A percentile compares a stretch with the other conserved stretches of the same genome.
Evolutionary conservation across 1,140 invertebrate species (phyloP).

Genomic region (Zelostemma sp.): DNA sequence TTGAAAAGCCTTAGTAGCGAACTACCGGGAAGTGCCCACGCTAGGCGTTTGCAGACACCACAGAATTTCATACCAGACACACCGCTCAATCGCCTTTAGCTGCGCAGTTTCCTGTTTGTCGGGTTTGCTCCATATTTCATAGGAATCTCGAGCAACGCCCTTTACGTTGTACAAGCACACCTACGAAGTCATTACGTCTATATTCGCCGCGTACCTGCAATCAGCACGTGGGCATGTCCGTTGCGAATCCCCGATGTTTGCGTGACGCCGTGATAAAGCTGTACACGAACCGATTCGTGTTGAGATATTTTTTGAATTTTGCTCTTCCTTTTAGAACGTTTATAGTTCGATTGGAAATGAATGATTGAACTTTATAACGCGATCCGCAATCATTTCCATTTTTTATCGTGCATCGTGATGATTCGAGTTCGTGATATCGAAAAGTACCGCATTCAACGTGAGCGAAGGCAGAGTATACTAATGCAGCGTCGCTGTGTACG

Average conservation of each 20-base stretch:
- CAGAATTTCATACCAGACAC: slow-evolving; percentile 50
- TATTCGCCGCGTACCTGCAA: not conserved
- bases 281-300: not conserved
- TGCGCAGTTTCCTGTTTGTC: slow-evolving; percentile 31
- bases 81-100: slow-evolving; percentile 7
- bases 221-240: not conserved
- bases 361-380: too few relatives aligned
- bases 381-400: too few relatives aligned
- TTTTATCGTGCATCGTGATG: too few relatives aligned
- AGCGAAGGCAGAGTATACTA: too few relatives aligned
- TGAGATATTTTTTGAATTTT: not conserved
- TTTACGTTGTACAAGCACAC: slow-evolving; percentile 11
- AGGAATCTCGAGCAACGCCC: slow-evolving; percentile 30
- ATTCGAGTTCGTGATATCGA: too few relatives aligned
- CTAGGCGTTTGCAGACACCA: slow-evolving; percentile 35
- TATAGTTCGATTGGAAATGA: not conserved
- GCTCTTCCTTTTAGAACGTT: not conserved
- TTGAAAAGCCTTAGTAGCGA: slow-evolving; percentile 14
- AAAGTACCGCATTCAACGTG: too few relatives aligned
- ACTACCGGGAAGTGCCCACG: slow-evolving; percentile 22
- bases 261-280: slow-evolving; percentile 5
- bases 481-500: too few relatives aligned
- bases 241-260: slow-evolving; percentile 2
- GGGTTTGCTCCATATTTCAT: slow-evolving; percentile 45
- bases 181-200: not conserved